phyloP scores from a whole-genome alignment of 2,888 invertebrate genomes.

The Herminia tarsipennalis region DNA sequence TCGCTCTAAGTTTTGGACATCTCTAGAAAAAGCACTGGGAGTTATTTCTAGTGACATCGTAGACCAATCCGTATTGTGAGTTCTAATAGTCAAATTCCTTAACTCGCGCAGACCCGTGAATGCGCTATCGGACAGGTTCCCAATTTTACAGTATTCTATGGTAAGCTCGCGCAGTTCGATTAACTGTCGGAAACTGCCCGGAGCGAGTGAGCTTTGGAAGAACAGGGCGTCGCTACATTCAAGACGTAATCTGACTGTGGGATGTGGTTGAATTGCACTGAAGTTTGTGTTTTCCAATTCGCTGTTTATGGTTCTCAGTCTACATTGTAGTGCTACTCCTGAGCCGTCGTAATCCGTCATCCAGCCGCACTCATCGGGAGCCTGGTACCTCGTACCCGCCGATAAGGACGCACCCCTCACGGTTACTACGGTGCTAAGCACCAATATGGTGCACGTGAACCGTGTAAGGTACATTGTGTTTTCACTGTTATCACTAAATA shows the following conservation, averaged over 20 bases:
- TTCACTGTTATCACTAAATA: constrained; percentile 72
- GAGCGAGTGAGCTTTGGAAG: constrained; percentile 91
- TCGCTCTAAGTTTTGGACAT: constrained; percentile 89
- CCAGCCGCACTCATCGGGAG: constrained; percentile 94
- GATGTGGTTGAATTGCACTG: constrained; percentile 93
- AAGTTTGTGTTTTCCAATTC: constrained; percentile 93
- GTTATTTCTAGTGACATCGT: constrained; percentile 92
- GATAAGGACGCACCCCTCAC: constrained; percentile 79
- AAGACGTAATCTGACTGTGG: constrained; percentile 90
- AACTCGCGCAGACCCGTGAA: constrained; percentile 92
- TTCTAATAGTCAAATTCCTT: constrained; percentile 91
- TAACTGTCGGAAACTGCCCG: constrained; percentile 91
- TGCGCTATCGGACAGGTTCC: constrained; percentile 92
- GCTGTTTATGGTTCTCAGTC: constrained; percentile 91
- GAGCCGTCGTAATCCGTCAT: constrained; percentile 88
- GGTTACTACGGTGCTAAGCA: constrained; percentile 72
- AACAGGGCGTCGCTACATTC: constrained; percentile 93
- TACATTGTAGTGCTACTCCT: constrained; percentile 90
- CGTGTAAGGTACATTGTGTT: constrained; percentile 76
- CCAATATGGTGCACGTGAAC: constrained; percentile 71
- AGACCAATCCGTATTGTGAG: constrained; percentile 94
- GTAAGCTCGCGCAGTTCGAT: constrained; percentile 91
- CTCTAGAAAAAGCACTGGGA: constrained; percentile 90
- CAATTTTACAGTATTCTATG: constrained; percentile 93
- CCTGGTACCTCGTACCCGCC: constrained; percentile 89